A percentile compares a stretch with the other conserved stretches of the same genome.
These are phyloP conservation scores for Thaumetopoea pityocampa DNA, from an alignment of 1,140 invertebrate species.

Conservation along the genomic window DNA sequence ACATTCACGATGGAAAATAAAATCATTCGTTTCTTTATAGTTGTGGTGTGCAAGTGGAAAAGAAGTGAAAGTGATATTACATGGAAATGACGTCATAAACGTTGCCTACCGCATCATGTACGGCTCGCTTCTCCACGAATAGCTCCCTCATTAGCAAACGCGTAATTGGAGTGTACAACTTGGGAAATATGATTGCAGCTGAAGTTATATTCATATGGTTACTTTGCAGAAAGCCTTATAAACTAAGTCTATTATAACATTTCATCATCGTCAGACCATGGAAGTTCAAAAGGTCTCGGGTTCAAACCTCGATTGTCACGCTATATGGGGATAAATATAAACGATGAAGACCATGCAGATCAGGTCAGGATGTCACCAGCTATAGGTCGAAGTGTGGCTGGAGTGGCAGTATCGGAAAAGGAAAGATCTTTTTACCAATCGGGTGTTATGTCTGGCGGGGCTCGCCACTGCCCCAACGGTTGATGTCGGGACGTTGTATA, in stretches of 20 bases:
- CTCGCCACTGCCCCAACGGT: no score
- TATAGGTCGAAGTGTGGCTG: no score
- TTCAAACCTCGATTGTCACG: no score
- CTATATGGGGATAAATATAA: no score
- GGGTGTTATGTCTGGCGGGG: no score
- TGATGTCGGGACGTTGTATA: no score
- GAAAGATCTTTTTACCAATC: no score
- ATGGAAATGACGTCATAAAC: conserved; percentile 3
- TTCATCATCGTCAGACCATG: no score
- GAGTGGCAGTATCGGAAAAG: no score
- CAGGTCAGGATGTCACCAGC: no score
- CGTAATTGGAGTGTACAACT: conserved; percentile 10
- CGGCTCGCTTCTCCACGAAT: neutral
- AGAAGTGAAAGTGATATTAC: neutral
- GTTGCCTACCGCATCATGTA: neutral
- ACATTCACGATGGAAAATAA: conserved; percentile 11
- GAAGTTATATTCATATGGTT: conserved; percentile 5
- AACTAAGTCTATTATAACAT: neutral
- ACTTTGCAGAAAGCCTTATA: neutral
- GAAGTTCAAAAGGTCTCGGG: no score
- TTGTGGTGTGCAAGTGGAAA: neutral
- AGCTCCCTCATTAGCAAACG: conserved; percentile 9
- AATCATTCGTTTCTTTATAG: conserved; percentile 1
- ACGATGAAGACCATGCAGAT: no score
- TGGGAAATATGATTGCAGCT: conserved; percentile 2